These are phyloP conservation scores for Platorchestia sp. DNA, from an alignment of 1,140 invertebrate species.

Conservation along the genomic window DNA sequence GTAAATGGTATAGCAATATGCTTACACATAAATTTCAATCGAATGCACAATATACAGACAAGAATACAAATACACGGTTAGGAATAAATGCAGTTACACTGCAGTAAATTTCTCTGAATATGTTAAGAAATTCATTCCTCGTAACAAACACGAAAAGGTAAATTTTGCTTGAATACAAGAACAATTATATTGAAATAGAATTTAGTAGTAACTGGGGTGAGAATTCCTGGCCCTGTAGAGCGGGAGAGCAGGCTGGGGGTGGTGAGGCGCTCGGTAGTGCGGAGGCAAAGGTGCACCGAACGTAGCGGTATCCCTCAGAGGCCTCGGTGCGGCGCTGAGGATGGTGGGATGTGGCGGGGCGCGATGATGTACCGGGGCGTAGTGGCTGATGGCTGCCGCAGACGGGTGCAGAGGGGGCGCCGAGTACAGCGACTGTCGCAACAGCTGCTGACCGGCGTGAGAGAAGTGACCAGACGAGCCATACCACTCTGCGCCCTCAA, in stretches of 20 bases:
- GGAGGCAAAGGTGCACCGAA: constrained; percentile 27
- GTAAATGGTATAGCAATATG: not conserved
- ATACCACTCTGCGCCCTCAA: constrained; percentile 27
- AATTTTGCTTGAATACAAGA: not conserved
- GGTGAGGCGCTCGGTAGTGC: constrained; percentile 17
- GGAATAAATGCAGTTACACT: not conserved
- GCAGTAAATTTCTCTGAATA: not conserved
- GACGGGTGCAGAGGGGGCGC: not conserved
- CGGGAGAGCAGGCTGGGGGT: not conserved
- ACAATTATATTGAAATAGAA: not conserved
- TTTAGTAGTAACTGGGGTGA: constrained; percentile 39
- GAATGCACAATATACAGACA: not conserved
- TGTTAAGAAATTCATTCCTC: not conserved
- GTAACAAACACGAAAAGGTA: not conserved
- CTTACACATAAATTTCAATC: not conserved
- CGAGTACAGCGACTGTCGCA: constrained; percentile 27
- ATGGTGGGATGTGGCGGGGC: not conserved
- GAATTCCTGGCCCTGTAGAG: constrained; percentile 19
- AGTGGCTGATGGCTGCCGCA: constrained; percentile 13
- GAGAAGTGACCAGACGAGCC: constrained; percentile 24
- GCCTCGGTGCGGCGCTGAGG: not conserved
- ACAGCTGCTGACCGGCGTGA: not conserved
- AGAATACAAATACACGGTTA: not conserved
- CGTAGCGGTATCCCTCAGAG: not conserved
- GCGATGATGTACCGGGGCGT: constrained; percentile 6